Percentiles rank a stretch among this genome's conserved stretches.
Conservation (phyloP, 2,113 vertebrate genomes). For the Platycercus adscitus region DNA sequence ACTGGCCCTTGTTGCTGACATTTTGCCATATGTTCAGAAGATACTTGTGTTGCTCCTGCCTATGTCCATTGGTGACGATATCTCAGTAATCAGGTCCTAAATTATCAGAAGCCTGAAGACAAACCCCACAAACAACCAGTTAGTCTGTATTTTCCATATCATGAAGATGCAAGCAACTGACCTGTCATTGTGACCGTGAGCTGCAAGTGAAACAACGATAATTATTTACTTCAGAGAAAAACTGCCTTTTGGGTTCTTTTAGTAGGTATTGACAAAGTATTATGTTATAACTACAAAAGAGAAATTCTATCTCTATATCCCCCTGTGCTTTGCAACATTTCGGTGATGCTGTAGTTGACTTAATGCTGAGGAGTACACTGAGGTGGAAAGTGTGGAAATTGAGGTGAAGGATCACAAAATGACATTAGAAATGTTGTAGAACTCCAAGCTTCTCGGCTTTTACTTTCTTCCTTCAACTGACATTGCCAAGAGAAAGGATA, state of each 20-base stretch:
- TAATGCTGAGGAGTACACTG: background rate
- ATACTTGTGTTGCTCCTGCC: background rate
- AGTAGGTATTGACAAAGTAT: background rate
- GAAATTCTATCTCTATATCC: background rate
- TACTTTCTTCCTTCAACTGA: background rate
- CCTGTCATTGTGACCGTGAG: background rate
- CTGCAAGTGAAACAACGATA: background rate
- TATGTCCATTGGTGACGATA: background rate
- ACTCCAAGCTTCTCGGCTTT: background rate
- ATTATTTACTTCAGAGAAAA: background rate
- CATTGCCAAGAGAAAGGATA: background rate
- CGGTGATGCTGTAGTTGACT: background rate
- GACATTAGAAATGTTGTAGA: background rate
- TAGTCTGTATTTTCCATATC: background rate
- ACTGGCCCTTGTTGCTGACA: accelerated
- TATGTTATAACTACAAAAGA: background rate
- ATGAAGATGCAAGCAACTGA: background rate
- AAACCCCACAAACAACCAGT: background rate
- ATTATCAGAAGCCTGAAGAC: background rate
- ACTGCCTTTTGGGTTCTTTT: background rate
- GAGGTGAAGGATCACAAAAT: background rate
- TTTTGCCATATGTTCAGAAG: background rate
- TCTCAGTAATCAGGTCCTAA: background rate
- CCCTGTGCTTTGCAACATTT: background rate
- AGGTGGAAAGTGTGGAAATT: background rate